Evolutionary conservation across 2,888 invertebrate species (phyloP), one percentile per base, ranked within the genome.

Genomic region (Trachelus iudaicus): DNA sequence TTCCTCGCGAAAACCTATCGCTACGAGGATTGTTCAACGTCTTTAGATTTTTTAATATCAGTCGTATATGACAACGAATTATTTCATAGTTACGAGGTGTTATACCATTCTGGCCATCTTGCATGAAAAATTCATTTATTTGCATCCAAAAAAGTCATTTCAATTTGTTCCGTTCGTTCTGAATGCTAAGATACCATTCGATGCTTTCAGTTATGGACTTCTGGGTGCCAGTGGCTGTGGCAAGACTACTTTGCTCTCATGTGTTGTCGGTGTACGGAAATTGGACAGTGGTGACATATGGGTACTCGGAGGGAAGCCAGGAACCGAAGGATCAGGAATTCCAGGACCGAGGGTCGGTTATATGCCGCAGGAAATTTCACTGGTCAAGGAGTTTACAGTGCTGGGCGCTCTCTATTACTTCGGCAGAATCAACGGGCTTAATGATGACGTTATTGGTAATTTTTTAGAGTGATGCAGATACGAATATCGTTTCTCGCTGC

Each of bases 151-250:
- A 23, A 56, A 56, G 56, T 9, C 2, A 56, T 56, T 56, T 56
- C 9, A 56, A 56, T 56, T 56, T 56, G 56, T 23, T 56, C 9
- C 2, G 6, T 56, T 56, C 56, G 9, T 56, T 56, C 0, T 9
- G 23, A 56, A 56, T 56, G 23, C 23, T 9, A 56, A 15, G 56
- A 23, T 56, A 56, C 9, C 4, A 71, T 15, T 71, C 12, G 31
- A 0, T 71, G 0, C 0, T 71, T 78, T 30, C 69, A 78, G 78
- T 56, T 98, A 98, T 90, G 97, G 97, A 40, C 93, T 98, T 11
- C 93, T 98, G 34, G 98, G 98, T 2, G 96, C 98, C 0, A 97
- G 97, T 84, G 98, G 98, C 11, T 98, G 98, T 88, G 97, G 97
- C 6, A 98, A 98, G 90, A 98, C 98, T 0, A 98, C 98, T 0